Percentiles rank a stretch among this genome's conserved stretches.
Evolutionary conservation across 2,113 vertebrate genomes (phyloP).

Genomic region (Chaetodon auriga): DNA sequence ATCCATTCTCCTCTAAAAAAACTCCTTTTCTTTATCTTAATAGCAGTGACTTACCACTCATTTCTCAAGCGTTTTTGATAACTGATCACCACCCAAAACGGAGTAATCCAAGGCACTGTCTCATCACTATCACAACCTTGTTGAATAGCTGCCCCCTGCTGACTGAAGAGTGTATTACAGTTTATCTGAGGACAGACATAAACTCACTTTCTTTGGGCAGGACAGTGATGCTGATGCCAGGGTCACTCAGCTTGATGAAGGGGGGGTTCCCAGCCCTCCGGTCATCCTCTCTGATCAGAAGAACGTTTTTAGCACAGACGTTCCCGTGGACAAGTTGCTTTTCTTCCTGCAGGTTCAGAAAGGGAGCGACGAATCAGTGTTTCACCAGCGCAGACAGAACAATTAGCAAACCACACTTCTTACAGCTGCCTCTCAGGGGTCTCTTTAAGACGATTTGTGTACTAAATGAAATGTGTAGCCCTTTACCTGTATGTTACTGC

Average conservation of each 20-base stretch:
- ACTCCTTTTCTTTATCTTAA: not conserved
- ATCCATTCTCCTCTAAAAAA: not conserved
- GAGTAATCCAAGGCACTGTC: not conserved
- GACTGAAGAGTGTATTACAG: conserved; percentile 1
- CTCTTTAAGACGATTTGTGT: not conserved
- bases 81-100: not conserved
- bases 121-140: not conserved
- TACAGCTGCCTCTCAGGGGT: not conserved
- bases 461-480: not conserved
- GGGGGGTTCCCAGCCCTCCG: conserved; percentile 91
- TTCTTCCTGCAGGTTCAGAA: conserved; percentile 88
- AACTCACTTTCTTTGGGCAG: conserved; percentile 95
- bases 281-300: conserved; percentile 96
- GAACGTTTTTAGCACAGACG: conserved; percentile 95
- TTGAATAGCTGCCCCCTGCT: conserved; percentile 35
- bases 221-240: conserved; percentile 93
- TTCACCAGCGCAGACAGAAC: not conserved
- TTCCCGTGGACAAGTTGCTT: conserved; percentile 95
- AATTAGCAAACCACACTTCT: not conserved
- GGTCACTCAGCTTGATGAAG: conserved; percentile 97
- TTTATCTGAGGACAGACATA: not conserved
- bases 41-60: not conserved
- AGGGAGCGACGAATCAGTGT: not conserved
- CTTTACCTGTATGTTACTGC: too few species aligned
- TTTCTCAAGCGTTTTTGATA: not conserved